Percentiles rank a stretch among this genome's conserved stretches.
phyloP scores from a whole-genome alignment of 2,888 invertebrate species.

The Drosophila neonasuta region DNA sequence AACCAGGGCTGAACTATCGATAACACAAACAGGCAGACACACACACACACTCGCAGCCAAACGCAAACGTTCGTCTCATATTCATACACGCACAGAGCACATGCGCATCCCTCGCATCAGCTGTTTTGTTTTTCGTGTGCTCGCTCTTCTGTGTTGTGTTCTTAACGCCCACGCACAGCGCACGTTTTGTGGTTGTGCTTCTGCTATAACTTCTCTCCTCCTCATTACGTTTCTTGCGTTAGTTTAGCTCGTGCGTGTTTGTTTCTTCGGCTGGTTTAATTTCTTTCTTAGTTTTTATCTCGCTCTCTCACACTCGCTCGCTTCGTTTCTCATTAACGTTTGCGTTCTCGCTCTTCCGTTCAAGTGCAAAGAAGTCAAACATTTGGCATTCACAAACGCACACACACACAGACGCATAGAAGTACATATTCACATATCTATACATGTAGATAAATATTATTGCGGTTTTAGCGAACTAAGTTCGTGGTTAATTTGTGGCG shows the following conservation, averaged over 20 bases:
- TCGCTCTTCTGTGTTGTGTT: constrained; percentile 6
- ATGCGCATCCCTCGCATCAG: constrained; percentile 40
- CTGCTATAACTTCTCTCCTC: background rate
- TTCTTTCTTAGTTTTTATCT: background rate
- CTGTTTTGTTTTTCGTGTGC: constrained; percentile 31
- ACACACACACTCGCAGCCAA: background rate
- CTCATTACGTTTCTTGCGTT: constrained; percentile 12
- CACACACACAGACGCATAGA: background rate
- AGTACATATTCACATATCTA: constrained; percentile 18
- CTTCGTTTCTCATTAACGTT: constrained; percentile 1
- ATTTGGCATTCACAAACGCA: constrained; percentile 18
- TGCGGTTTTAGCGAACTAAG: constrained; percentile 5
- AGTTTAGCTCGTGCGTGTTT: constrained; percentile 6
- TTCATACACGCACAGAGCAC: background rate
- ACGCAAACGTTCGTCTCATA: background rate
- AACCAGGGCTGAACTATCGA: constrained; percentile 53
- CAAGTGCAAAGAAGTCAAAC: constrained; percentile 66
- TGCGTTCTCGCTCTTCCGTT: constrained; percentile 20
- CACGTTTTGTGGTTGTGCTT: constrained; percentile 37
- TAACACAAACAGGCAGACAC: constrained; percentile 39
- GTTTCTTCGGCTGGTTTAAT: constrained; percentile 9
- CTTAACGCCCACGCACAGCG: constrained; percentile 40
- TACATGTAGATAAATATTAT: constrained; percentile 4
- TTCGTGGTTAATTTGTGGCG: constrained; percentile 20
- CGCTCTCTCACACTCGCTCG: constrained; percentile 2